phyloP scores from a whole-genome alignment of 2,113 vertebrate genomes.

The Tyrannus savana region DNA sequence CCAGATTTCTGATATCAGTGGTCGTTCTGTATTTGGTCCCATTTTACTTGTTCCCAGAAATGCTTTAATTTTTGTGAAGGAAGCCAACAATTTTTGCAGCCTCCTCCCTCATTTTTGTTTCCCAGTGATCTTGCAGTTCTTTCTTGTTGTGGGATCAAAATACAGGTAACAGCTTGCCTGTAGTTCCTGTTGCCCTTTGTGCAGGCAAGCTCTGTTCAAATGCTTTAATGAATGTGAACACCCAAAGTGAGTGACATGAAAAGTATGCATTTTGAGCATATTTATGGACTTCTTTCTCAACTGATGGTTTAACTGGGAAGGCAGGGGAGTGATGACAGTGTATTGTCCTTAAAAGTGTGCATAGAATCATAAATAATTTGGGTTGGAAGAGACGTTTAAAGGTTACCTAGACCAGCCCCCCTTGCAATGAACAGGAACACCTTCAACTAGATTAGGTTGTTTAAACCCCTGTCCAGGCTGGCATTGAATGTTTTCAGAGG shows the following conservation, averaged over 20 bases:
- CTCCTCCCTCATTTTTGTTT: neutral
- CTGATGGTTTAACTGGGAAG: neutral
- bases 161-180: neutral
- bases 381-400: neutral
- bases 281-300: neutral
- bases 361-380: neutral
- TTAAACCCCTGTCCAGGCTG: neutral
- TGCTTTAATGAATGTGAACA: neutral
- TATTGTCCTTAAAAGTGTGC: neutral
- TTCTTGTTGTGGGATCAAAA: neutral
- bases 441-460: neutral
- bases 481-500: neutral
- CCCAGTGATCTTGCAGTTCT: neutral
- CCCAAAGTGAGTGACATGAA: neutral
- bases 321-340: rapidly evolving
- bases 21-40: neutral
- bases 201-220: neutral
- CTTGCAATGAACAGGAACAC: neutral
- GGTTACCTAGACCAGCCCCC: neutral
- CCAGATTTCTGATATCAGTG: neutral
- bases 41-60: neutral
- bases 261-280: neutral
- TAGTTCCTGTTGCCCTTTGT: neutral
- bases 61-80: neutral
- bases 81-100: neutral